Evolutionary conservation across 1,140 invertebrate genomes (phyloP), one percentile per base, ranked within the genome.

Genomic region (Leguminivora glycinivorella): DNA sequence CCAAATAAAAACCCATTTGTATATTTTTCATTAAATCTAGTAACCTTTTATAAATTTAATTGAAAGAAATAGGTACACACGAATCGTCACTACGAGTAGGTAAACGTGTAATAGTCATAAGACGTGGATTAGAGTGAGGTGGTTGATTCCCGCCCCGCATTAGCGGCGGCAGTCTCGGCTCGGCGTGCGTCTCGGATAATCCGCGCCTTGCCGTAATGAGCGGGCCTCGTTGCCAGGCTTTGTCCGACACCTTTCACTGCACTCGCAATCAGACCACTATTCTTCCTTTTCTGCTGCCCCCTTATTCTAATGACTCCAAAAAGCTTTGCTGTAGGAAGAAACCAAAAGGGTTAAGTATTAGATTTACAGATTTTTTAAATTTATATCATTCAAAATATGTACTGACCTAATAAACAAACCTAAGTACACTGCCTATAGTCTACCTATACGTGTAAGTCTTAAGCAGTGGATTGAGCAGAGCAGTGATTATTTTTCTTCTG

Each of bases 201-300:
- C 58, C 58, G 47, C 47, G 26, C 25, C 58, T 63, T 29, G 25
- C 58, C 26, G 58, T 63, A 63, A 63, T 29, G 58, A 63, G 58
- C 25, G 17, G 25, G 10, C 6, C 58, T 63, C 58, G 58, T 34
- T 63, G 26, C 25, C 6, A 17, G 58, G 58, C 58, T 63, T 63
- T 63, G 25, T 26, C 26, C 58, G 25, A 63, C 58, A 63, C 58
- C 29, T 63, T 63, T 31, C 26, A 63, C 58, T 63, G 29, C 58
- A 63, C 26, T n/a, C 26, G 67, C 67, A 68, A 68, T 68, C 67
- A 68, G 38, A 7, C 19, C 22, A 22, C 67, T 34, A 47, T 68
- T 68, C 67, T 68, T 68, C n/a, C 31, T 24, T 68, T 63, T 63
- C 58, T 63, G 31, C 29, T 63, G 14, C 9, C 24, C 12, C 22